A percentile compares a stretch with the other conserved stretches of the same genome.
phyloP scores from a whole-genome alignment of 2,113 vertebrate species.

The Neotoma lepida region DNA sequence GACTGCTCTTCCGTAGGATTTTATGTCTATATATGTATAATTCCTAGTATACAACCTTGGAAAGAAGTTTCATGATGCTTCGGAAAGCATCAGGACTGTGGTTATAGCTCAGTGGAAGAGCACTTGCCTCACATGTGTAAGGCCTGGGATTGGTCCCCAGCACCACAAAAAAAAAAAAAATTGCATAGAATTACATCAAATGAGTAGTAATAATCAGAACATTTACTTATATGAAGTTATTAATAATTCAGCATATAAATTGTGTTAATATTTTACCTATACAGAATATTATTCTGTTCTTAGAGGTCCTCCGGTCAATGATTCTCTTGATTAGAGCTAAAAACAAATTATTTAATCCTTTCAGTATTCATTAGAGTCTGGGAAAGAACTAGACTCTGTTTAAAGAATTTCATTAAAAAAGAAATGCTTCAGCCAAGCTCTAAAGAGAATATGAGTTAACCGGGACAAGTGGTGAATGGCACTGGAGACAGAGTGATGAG shows the following conservation, averaged over 20 bases:
- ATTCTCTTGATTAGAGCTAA: constrained; percentile 18
- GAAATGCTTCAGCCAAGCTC: too few relatives aligned
- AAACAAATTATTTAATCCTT: constrained; percentile 19
- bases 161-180: not conserved
- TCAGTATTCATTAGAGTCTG: constrained; percentile 30
- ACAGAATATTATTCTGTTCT: constrained; percentile 37
- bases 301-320: not conserved
- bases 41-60: not conserved
- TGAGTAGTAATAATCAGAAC: not conserved
- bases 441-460: constrained; percentile 35
- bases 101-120: not conserved
- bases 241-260: constrained; percentile 29
- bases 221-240: constrained; percentile 19
- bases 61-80: constrained; percentile 8
- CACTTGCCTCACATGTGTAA: not conserved
- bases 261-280: constrained; percentile 53
- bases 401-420: not conserved
- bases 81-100: not conserved
- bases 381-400: not conserved
- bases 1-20: not conserved
- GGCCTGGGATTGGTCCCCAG: not conserved
- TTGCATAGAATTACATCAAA: not conserved
- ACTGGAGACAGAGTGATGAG: not conserved
- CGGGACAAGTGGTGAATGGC: not conserved
- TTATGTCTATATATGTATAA: not conserved